Evolutionary conservation across 2,888 invertebrate genomes (phyloP), one percentile per base, ranked within the genome.

Genomic region (Coecobrya sp.): DNA sequence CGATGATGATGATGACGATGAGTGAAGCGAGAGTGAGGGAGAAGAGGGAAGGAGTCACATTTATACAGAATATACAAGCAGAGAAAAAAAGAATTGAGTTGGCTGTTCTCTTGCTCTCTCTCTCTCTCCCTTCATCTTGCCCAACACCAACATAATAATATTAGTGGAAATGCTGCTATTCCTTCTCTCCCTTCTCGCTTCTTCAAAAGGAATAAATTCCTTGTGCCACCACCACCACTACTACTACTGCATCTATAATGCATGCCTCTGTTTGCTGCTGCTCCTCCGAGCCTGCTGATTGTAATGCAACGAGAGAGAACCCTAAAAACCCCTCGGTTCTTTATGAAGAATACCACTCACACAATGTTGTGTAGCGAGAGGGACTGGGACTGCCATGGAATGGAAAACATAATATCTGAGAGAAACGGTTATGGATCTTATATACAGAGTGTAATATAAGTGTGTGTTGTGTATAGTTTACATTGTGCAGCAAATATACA

Each of bases 1-100:
- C 52, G 62, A 65, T 49, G 68, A 76, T 68, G 89, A 87, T 55
- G 81, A 88, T 27, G 79, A 42, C 27, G 87, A 65, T 73, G 52
- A 86, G 73, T 73, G 79, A 76, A 59, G 42, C n/a, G 59, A 82
- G 49, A 45, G 68, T 7, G 68, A 45, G 68, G 16, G 68, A 73
- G 73, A 70, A 52, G 42, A 49, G 49, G 49, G 49, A 79, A 70
- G 55, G 42, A 89, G 30, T 52, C 81, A 79, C 79, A 79, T 55
- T 81, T 55, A 42, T 19, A 49, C 49, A 49, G 11, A 49, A 49
- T 49, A 25, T 30, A 36, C 27, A 27, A 49, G 49, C 49, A 19
- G 19, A 59, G 0, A 65, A 19, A 65, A 27, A 65, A 25, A 65
- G 65, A 11, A 65, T 22, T 22, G 68, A 68, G 16, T 68, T 68